Conservation (phyloP, 2,888 invertebrate genomes). For the Sicus ferrugineus region DNA sequence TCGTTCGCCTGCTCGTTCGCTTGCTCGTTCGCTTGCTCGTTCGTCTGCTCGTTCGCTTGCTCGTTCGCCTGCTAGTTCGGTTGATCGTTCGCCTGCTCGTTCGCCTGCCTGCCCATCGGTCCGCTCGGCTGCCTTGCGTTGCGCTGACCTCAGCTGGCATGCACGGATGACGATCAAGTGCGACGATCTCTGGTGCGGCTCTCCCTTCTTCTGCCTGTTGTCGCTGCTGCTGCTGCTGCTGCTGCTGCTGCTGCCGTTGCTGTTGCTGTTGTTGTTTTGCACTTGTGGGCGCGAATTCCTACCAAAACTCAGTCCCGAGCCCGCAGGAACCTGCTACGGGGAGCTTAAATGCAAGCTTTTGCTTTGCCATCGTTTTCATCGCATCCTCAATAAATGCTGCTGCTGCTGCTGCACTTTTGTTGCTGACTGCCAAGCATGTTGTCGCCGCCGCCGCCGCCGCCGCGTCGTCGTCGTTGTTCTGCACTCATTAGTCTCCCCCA, state of each 20-base stretch:
- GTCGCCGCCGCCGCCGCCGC: background rate
- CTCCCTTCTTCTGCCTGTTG: no score
- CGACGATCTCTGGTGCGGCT: background rate
- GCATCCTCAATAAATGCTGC: background rate
- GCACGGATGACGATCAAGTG: slow-evolving; percentile 7
- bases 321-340: no score
- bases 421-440: no score
- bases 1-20: no score
- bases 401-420: background rate
- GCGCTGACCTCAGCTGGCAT: background rate
- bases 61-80: background rate
- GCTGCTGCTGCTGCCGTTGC: background rate
- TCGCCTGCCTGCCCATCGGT: no score
- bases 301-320: no score
- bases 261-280: background rate
- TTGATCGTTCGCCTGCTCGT: no score
- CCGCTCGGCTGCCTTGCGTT: no score
- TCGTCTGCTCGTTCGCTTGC: background rate
- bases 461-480: background rate
- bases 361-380: background rate
- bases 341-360: no score
- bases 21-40: background rate
- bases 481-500: slow-evolving; percentile 61
- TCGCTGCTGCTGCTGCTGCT: background rate
- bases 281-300: no score